Conservation (phyloP, 2,797 vertebrate genomes). For the Danio albolineatus region DNA sequence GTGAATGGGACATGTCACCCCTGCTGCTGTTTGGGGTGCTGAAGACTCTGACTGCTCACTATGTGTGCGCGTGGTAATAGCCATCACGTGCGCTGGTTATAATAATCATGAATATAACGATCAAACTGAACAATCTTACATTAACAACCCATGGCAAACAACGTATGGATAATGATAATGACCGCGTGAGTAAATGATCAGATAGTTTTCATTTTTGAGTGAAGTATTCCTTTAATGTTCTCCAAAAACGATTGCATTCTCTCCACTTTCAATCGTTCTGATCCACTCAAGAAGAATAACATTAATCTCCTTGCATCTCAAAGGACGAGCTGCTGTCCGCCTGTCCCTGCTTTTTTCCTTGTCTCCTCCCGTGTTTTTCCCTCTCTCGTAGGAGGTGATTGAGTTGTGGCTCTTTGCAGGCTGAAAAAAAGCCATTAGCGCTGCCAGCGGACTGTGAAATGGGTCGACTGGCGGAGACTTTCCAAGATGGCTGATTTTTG, state of each 20-base stretch:
- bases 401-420: constrained; percentile 69
- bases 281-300: not conserved
- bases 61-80: too few species aligned
- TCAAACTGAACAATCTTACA: too few species aligned
- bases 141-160: too few species aligned
- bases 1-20: too few species aligned
- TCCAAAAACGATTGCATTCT: not conserved
- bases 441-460: constrained; percentile 78
- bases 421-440: constrained; percentile 75
- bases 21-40: too few species aligned
- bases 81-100: too few species aligned
- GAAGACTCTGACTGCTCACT: too few species aligned
- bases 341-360: not conserved
- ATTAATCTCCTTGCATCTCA: not conserved
- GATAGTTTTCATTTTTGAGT: too few species aligned
- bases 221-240: not conserved
- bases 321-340: not conserved
- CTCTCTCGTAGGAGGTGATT: constrained; percentile 64
- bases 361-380: constrained; percentile 16
- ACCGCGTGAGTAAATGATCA: too few species aligned
- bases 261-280: constrained; percentile 37
- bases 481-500: constrained; percentile 47
- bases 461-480: constrained; percentile 49
- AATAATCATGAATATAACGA: too few species aligned
- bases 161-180: too few species aligned